Evolutionary conservation across 2,888 invertebrate species (phyloP).

Genomic region (Diplazon laetatorius): DNA sequence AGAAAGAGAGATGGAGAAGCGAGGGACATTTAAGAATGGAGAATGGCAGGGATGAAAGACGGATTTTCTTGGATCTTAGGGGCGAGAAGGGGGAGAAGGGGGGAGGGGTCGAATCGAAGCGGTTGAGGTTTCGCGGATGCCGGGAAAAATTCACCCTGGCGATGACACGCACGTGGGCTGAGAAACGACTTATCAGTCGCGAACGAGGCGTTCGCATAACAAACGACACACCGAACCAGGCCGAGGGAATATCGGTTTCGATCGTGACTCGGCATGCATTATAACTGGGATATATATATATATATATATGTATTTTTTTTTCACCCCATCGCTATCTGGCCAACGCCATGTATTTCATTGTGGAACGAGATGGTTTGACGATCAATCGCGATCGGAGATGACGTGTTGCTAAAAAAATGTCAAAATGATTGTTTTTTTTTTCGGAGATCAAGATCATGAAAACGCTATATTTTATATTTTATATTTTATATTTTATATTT

Average conservation of each 20-base stretch:
- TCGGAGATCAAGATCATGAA: too few relatives aligned
- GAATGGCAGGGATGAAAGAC: slow-evolving; percentile 54
- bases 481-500: too few relatives aligned
- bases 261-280: slow-evolving; percentile 79
- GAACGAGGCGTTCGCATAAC: slow-evolving; percentile 69
- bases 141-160: slow-evolving; percentile 58
- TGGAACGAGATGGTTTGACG: slow-evolving; percentile 5
- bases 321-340: slow-evolving; percentile 28
- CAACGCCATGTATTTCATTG: slow-evolving; percentile 32
- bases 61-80: slow-evolving; percentile 55
- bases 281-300: slow-evolving; percentile 68
- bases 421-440: too few relatives aligned
- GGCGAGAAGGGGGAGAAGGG: slow-evolving; percentile 10
- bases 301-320: too few relatives aligned
- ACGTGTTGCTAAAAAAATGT: slow-evolving; percentile 33
- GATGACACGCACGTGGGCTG: slow-evolving; percentile 50
- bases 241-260: slow-evolving; percentile 44
- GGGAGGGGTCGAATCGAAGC: slow-evolving; percentile 56
- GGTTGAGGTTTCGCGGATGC: slow-evolving; percentile 17
- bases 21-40: slow-evolving; percentile 47
- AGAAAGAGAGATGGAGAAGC: neutral
- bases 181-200: slow-evolving; percentile 69
- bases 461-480: too few relatives aligned
- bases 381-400: slow-evolving; percentile 40
- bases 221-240: slow-evolving; percentile 64